Evolutionary conservation across 2,888 invertebrate species (phyloP).

Genomic region (Dioctria rufipes): DNA sequence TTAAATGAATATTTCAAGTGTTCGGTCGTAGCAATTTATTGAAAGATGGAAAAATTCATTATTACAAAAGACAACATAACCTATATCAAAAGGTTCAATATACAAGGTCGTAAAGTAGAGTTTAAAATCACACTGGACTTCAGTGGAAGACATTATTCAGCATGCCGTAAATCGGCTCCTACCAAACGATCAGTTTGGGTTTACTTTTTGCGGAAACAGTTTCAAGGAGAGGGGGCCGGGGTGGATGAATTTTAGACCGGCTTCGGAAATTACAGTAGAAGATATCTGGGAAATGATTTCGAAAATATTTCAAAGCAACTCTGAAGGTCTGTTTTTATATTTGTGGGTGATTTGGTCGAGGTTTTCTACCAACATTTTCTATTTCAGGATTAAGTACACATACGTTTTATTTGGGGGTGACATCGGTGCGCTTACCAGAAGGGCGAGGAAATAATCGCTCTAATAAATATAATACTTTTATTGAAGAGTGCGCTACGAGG

Average conservation of each 20-base stretch:
- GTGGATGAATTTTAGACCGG: conserved; percentile 35
- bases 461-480: conserved; percentile 19
- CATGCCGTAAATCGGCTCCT: conserved; percentile 39
- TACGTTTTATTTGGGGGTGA: conserved; percentile 59
- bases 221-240: conserved; percentile 24
- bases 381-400: conserved; percentile 57
- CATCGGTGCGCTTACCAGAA: conserved; percentile 44
- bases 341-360: background rate
- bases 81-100: too few relatives aligned
- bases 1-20: too few relatives aligned
- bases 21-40: too few relatives aligned
- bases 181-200: conserved; percentile 12
- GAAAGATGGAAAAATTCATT: too few relatives aligned
- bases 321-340: conserved; percentile 30
- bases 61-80: too few relatives aligned
- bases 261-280: conserved; percentile 17
- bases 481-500: conserved; percentile 39
- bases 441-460: background rate
- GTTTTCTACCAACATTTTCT: background rate
- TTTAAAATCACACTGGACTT: conserved; percentile 54
- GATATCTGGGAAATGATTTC: conserved; percentile 30
- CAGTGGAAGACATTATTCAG: conserved; percentile 50
- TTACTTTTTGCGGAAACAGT: conserved; percentile 32
- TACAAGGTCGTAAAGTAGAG: conserved; percentile 10
- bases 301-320: conserved; percentile 44